Evolutionary conservation across 2,888 invertebrate species (phyloP), one percentile per base, ranked within the genome.

Genomic region (Apomyelois bistriatella): DNA sequence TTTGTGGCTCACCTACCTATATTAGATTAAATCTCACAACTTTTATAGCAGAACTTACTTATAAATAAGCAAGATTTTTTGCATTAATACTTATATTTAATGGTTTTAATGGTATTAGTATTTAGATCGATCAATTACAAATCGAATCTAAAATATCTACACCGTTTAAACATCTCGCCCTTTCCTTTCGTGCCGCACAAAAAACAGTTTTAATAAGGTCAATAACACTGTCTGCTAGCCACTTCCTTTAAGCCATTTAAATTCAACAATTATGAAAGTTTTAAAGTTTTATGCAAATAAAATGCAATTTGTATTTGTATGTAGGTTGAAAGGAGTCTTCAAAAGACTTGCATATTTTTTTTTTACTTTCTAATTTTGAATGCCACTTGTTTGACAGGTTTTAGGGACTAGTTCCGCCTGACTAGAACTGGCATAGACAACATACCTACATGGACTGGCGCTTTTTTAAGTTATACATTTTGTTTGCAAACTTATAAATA

Each of bases 361-460:
- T 72, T 71, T 72, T 73, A 87, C 87, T 88, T 89, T 89, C 87
- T 87, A 89, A 87, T 82, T 86, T 79, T 79, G 81, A 81, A 81
- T 81, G 69, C 65, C 78, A 78, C 76, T 74, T 71, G 81, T 79
- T 80, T 76, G 75, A 72, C 84, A 74, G 75, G 80, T 85, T 85
- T 80, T 87, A 88, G 87, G 88, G 88, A 85, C 73, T 78, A 75
- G 72, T 77, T 69, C 48, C 53, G 53, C 51, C 58, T 68, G 53
- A 54, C 59, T 69, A 64, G 63, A 61, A 9, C 32, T 32, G 16
- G 32, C 10, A 46, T 46, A 13, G 30, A 13, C 30, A 30, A 60
- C 61, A 66, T 63, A 22, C 22, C 22, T 22, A 70, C 68, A 70
- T 70, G 61, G 64, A 9, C 15, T 32, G 16, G 15, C 15, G 9